Evolutionary conservation across 2,888 invertebrate species (phyloP).

Genomic region (Athripsodes cinereus): DNA sequence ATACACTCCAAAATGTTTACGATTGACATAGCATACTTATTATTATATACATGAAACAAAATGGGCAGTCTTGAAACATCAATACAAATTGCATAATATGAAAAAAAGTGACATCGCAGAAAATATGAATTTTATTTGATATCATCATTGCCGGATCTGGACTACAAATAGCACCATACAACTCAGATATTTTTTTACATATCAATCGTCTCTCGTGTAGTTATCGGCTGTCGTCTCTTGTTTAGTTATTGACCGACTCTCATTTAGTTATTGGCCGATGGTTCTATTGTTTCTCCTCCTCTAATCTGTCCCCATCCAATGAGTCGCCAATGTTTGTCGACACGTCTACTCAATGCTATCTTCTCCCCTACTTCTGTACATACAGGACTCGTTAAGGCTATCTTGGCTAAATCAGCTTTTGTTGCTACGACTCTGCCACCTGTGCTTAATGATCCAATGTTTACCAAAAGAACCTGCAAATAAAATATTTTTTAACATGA

Average conservation of each 20-base stretch:
- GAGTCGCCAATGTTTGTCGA: constrained; percentile 99
- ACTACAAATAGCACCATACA: neutral
- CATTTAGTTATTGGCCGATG: constrained; percentile 50
- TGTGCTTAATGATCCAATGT: constrained; percentile 97
- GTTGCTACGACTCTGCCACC: constrained; percentile 94
- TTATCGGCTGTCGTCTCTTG: constrained; percentile 40
- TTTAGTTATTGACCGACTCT: too few species aligned
- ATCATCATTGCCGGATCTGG: too few species aligned
- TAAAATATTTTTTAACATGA: too few species aligned
- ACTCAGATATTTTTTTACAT: constrained; percentile 5
- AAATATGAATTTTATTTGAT: too few species aligned
- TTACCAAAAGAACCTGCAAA: constrained; percentile 79
- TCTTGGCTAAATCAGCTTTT: constrained; percentile 95
- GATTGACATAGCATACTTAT: too few species aligned
- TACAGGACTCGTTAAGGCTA: constrained; percentile 93
- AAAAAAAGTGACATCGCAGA: too few species aligned
- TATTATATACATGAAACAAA: too few species aligned
- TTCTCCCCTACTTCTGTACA: constrained; percentile 99
- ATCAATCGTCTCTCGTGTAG: too few species aligned
- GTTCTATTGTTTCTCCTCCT: constrained; percentile 93
- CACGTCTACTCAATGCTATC: constrained; percentile 96
- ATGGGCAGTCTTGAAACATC: too few species aligned
- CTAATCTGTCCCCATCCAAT: constrained; percentile 99
- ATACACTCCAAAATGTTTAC: too few species aligned
- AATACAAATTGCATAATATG: too few species aligned